Conservation (phyloP, 2,797 vertebrate species). For the Selene dorsalis region DNA sequence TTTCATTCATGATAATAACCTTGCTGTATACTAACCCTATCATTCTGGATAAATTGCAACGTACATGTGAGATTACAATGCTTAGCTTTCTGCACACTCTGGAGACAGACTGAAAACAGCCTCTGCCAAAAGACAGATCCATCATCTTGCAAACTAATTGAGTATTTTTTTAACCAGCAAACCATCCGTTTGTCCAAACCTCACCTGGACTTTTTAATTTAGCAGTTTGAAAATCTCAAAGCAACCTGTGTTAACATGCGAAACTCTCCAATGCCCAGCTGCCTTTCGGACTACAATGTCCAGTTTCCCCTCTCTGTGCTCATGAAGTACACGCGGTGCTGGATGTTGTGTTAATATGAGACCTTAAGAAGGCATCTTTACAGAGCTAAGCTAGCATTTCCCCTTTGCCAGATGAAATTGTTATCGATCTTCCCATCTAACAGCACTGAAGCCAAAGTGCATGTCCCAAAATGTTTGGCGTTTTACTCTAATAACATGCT, state of each 20-base stretch:
- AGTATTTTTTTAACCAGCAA: neutral
- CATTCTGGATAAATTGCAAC: neutral
- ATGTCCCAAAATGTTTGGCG: neutral
- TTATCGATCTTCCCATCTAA: neutral
- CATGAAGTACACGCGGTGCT: no score
- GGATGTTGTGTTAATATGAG: neutral
- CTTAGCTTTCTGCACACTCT: neutral
- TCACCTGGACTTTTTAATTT: no score
- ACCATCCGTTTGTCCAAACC: neutral
- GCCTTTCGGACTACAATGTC: neutral
- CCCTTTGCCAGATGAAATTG: neutral
- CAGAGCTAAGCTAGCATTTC: neutral
- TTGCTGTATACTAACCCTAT: no score
- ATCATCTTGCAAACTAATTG: no score
- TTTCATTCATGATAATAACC: no score
- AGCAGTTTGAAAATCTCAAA: neutral
- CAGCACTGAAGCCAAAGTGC: neutral
- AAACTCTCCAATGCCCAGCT: neutral
- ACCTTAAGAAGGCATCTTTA: neutral
- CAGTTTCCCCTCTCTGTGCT: no score
- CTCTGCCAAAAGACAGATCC: neutral
- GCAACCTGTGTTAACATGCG: no score
- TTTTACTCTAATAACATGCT: slow-evolving; percentile 27
- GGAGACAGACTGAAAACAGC: neutral
- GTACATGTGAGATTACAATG: no score